Conservation (phyloP, 2,888 invertebrate species). For the Lochmaea capreae region DNA sequence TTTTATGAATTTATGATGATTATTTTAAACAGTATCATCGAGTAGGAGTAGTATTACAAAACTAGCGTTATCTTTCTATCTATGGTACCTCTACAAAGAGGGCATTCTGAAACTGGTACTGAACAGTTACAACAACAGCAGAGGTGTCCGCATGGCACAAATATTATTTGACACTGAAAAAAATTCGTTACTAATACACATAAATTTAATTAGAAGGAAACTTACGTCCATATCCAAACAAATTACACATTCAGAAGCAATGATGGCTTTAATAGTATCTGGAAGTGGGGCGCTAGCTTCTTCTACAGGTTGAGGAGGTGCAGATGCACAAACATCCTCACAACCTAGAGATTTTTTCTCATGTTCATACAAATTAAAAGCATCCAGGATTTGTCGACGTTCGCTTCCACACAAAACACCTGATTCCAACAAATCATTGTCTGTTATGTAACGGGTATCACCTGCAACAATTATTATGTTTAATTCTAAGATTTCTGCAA, state of each 20-base stretch:
- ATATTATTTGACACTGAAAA: constrained; percentile 80
- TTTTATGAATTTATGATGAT: not conserved
- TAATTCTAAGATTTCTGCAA: not conserved
- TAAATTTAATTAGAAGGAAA: too few species aligned
- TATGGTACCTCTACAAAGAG: constrained; percentile 81
- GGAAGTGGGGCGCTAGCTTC: constrained; percentile 59
- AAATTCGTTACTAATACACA: constrained; percentile 29
- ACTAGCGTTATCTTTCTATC: constrained; percentile 71
- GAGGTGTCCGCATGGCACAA: constrained; percentile 89
- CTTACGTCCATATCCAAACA: constrained; percentile 81
- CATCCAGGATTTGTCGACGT: constrained; percentile 72
- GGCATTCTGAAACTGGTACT: constrained; percentile 73
- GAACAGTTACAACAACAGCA: constrained; percentile 84
- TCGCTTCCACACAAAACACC: constrained; percentile 71
- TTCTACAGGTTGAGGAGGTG: constrained; percentile 50
- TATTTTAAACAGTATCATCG: too few species aligned
- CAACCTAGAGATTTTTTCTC: not conserved
- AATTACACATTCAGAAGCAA: constrained; percentile 80
- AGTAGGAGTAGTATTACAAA: constrained; percentile 70
- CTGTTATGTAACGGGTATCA: constrained; percentile 67
- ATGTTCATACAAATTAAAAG: constrained; percentile 71
- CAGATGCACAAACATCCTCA: constrained; percentile 51
- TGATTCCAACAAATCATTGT: constrained; percentile 70
- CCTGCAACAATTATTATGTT: constrained; percentile 48
- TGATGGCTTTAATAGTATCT: constrained; percentile 60